A percentile compares a stretch with the other conserved stretches of the same genome.
These are phyloP conservation scores for Bicyclus anynana DNA, from an alignment of 1,140 invertebrate species.

Conservation along the genomic window DNA sequence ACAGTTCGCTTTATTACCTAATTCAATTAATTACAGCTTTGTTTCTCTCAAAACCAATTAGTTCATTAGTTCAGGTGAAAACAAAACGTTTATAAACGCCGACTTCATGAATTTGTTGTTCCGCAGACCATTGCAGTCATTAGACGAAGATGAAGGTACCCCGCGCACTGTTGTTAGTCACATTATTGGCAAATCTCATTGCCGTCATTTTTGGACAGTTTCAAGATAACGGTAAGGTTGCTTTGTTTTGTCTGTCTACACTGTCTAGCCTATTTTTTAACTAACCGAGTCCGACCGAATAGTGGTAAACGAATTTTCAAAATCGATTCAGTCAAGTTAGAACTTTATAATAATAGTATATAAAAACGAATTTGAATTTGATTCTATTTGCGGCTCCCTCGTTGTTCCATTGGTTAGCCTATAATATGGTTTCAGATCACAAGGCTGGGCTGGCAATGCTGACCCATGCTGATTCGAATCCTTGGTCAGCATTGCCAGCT, in stretches of 20 bases:
- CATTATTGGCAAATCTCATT: not conserved
- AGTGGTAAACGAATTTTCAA: too few relatives aligned
- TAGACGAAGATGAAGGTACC: not conserved
- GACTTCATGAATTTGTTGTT: not conserved
- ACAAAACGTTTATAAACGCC: not conserved
- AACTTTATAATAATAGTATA: too few relatives aligned
- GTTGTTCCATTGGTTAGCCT: too few relatives aligned
- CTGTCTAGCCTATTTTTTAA: not conserved
- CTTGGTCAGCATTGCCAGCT: too few relatives aligned
- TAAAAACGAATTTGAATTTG: too few relatives aligned
- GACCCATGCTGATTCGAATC: too few relatives aligned
- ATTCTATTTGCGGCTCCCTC: too few relatives aligned
- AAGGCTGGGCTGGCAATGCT: too few relatives aligned
- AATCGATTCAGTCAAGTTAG: too few relatives aligned
- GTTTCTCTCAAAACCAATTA: not conserved
- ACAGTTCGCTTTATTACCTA: too few relatives aligned
- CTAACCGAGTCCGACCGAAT: too few relatives aligned
- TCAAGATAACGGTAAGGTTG: not conserved
- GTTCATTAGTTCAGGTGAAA: not conserved
- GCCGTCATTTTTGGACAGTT: not conserved
- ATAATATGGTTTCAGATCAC: too few relatives aligned
- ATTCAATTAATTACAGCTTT: not conserved
- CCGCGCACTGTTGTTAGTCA: not conserved
- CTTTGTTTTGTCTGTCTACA: not conserved
- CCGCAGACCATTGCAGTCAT: not conserved